Evolutionary conservation across 2,888 invertebrate species (phyloP).

Genomic region (Sarcophaga variegata): DNA sequence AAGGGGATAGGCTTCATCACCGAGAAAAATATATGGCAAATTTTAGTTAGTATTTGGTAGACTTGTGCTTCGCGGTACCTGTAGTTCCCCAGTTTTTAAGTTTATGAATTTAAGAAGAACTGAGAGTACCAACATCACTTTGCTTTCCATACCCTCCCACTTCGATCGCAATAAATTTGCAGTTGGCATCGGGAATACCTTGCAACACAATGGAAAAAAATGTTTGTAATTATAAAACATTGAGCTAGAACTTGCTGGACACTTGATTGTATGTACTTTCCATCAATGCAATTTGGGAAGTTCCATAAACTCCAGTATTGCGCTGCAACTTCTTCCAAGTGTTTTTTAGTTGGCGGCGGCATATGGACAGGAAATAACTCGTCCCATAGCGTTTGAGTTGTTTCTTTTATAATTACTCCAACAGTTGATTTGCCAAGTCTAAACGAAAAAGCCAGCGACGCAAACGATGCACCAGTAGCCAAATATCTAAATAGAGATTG

Average conservation of each 20-base stretch:
- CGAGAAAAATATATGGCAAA: conserved; percentile 44
- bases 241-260: conserved; percentile 73
- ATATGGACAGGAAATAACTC: conserved; percentile 42
- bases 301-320: conserved; percentile 58
- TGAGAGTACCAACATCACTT: conserved; percentile 41
- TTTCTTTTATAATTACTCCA: conserved; percentile 50
- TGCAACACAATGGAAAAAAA: conserved; percentile 53
- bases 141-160: conserved; percentile 58
- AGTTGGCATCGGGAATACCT: conserved; percentile 52
- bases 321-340: conserved; percentile 20
- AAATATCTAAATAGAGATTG: conserved; percentile 32
- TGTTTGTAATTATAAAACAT: conserved; percentile 69
- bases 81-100: conserved; percentile 24
- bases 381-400: conserved; percentile 46
- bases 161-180: conserved; percentile 51
- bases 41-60: conserved; percentile 20
- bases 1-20: conserved; percentile 44
- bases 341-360: conserved; percentile 46
- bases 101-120: conserved; percentile 29
- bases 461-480: conserved; percentile 46
- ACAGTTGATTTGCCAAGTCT: conserved; percentile 49
- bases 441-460: conserved; percentile 34
- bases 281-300: conserved; percentile 73
- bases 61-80: conserved; percentile 18
- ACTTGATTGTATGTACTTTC: conserved; percentile 74